Base-by-base conservation (phyloP, 2,797 vertebrate species). In the Thunnus albacares region DNA sequence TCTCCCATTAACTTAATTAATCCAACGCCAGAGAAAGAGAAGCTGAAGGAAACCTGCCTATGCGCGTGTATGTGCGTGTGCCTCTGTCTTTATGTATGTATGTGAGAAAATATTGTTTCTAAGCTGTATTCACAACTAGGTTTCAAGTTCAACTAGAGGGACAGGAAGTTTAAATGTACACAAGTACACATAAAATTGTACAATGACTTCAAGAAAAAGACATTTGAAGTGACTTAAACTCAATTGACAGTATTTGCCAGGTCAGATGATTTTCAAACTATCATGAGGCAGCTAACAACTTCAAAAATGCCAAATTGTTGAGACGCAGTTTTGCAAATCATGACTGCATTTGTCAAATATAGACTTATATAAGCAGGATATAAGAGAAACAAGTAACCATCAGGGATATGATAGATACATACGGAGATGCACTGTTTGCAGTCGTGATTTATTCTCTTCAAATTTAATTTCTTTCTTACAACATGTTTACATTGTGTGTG, bases 1-100 rank as follows among this genome's bases (percentile, higher is more conserved):
- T 94, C 88, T 93, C 85, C 93, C 92, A 95, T 96, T 95, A 94
- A 92, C 87, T 90, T 95, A 95, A 95, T 96, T 95, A 95, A 94
- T 94, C 89, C 83, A 85, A 79, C 55, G 70, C 71, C 41, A 64
- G 71, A 81, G 85, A 86, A 73, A 73, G 79, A 79, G n/a, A 80
- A 71, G 80, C 78, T 76, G 66, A 81, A 83, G 68, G 72, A 80
- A 85, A 73, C 55, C 55, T 68, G 26, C 26, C 17, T 63, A 17
- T 67, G 28, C 66, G 71, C 77, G 41, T 68, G 30, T 67, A 51
- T 58, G 38, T 71, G 60, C 76, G 74, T 72, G 59, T 38, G 77
- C 61, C 64, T 61, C 52, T 60, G 67, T 53, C 57, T 24, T 55
- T 55, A 52, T 77, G 74, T 71, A 20, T 13, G 22, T 69, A 52